Percentiles rank a stretch among this genome's conserved stretches.
Evolutionary conservation across 2,113 vertebrate genomes (phyloP).

Genomic region (Diphyllodes magnificus): DNA sequence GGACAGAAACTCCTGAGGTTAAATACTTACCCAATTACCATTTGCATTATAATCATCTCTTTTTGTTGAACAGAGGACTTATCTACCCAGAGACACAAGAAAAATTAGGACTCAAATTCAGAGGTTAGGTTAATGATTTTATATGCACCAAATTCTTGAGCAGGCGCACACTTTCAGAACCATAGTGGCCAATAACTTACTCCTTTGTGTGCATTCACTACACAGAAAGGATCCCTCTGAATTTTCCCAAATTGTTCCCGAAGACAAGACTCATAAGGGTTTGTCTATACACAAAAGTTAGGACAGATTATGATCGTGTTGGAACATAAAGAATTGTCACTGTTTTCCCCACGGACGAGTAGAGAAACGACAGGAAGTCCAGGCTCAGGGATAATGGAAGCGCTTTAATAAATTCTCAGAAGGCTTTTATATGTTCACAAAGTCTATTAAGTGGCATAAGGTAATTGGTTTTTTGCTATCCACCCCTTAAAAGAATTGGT

Average conservation of each 20-base stretch:
- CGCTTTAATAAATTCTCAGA: too few relatives aligned
- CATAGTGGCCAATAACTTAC: neutral
- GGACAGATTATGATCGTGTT: neutral
- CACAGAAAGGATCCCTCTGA: neutral
- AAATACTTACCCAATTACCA: neutral
- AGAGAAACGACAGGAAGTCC: too few relatives aligned
- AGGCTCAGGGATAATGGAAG: too few relatives aligned
- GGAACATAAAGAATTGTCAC: neutral
- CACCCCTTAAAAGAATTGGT: too few relatives aligned
- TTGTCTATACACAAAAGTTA: neutral
- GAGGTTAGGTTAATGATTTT: neutral
- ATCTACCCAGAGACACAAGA: neutral
- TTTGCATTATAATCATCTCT: neutral
- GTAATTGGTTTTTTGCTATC: too few relatives aligned
- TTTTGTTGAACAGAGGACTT: neutral
- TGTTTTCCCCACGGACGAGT: too few relatives aligned
- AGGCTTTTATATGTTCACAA: too few relatives aligned
- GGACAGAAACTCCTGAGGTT: neutral
- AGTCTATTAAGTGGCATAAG: too few relatives aligned
- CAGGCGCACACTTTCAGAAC: neutral
- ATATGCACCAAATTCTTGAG: neutral
- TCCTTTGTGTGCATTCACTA: neutral
- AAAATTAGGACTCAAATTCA: neutral
- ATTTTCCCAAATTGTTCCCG: neutral
- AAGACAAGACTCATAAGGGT: neutral